phyloP scores from a whole-genome alignment of 2,888 invertebrate genomes.

The Himalopsyche tibetana region DNA sequence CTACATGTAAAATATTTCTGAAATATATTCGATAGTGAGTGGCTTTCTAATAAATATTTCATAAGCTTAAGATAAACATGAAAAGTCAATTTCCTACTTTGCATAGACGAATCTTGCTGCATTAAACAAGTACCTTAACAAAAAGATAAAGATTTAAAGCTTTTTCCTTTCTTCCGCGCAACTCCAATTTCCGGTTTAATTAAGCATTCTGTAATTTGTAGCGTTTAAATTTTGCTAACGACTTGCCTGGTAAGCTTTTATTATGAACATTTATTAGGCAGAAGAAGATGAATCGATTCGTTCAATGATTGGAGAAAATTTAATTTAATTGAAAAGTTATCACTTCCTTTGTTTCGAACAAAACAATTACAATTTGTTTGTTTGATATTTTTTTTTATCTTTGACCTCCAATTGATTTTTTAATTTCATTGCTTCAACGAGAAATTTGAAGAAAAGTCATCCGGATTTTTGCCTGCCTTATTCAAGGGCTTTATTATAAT shows the following conservation, averaged over 20 bases:
- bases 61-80: conserved; percentile 16
- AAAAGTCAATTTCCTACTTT: conserved; percentile 37
- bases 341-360: not conserved
- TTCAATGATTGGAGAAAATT: conserved; percentile 2
- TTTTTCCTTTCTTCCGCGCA: conserved; percentile 11
- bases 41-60: not conserved
- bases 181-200: conserved; percentile 41
- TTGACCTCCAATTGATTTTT: no score
- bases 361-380: no score
- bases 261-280: conserved; percentile 34
- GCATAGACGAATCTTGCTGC: not conserved
- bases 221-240: conserved; percentile 21
- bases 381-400: no score
- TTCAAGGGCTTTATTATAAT: no score
- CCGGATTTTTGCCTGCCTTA: no score
- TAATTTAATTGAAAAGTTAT: not conserved
- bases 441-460: no score
- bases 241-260: conserved; percentile 10
- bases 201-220: conserved; percentile 38
- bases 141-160: not conserved
- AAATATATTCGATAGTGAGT: not conserved
- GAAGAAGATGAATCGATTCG: conserved; percentile 34
- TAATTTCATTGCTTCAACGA: no score
- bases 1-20: no score
- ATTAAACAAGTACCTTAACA: conserved; percentile 13